Evolutionary conservation across 2,888 invertebrate species (phyloP).

Genomic region (Thyatira batis): DNA sequence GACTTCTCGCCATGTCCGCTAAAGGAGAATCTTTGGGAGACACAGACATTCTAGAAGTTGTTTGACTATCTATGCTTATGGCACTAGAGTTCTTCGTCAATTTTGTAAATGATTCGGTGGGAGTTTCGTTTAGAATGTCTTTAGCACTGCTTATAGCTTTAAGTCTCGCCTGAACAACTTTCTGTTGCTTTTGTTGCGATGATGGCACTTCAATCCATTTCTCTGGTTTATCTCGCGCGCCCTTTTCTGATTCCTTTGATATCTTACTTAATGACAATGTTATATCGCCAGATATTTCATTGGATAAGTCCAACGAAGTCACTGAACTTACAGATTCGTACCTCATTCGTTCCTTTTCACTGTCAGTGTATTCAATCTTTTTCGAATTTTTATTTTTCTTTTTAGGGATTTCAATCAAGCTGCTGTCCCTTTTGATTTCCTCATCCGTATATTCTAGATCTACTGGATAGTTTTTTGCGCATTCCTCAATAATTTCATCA

Average conservation of each 20-base stretch:
- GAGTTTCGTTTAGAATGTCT: slow-evolving; percentile 65
- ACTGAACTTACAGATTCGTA: slow-evolving; percentile 72
- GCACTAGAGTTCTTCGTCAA: slow-evolving; percentile 58
- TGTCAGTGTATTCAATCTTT: slow-evolving; percentile 73
- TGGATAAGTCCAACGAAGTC: slow-evolving; percentile 65
- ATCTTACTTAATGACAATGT: slow-evolving; percentile 65
- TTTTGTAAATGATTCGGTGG: slow-evolving; percentile 64
- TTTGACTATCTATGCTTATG: slow-evolving; percentile 43
- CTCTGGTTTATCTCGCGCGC: slow-evolving; percentile 47
- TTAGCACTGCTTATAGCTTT: slow-evolving; percentile 68
- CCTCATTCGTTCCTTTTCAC: slow-evolving; percentile 68
- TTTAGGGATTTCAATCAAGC: slow-evolving; percentile 51
- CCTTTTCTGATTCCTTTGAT: slow-evolving; percentile 54
- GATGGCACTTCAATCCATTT: slow-evolving; percentile 77
- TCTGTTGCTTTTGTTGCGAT: slow-evolving; percentile 70
- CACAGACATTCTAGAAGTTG: slow-evolving; percentile 55
- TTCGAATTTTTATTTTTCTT: slow-evolving; percentile 69
- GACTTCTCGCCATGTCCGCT: slow-evolving; percentile 48
- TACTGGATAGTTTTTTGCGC: slow-evolving; percentile 64
- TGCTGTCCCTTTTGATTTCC: slow-evolving; percentile 75
- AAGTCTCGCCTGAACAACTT: slow-evolving; percentile 73
- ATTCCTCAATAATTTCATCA: slow-evolving; percentile 80
- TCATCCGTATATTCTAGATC: slow-evolving; percentile 75
- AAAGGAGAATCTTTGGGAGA: slow-evolving; percentile 62
- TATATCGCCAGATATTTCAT: slow-evolving; percentile 65